Evolutionary conservation across 2,113 vertebrate species (phyloP).

Genomic region (Phoxinus phoxinus): DNA sequence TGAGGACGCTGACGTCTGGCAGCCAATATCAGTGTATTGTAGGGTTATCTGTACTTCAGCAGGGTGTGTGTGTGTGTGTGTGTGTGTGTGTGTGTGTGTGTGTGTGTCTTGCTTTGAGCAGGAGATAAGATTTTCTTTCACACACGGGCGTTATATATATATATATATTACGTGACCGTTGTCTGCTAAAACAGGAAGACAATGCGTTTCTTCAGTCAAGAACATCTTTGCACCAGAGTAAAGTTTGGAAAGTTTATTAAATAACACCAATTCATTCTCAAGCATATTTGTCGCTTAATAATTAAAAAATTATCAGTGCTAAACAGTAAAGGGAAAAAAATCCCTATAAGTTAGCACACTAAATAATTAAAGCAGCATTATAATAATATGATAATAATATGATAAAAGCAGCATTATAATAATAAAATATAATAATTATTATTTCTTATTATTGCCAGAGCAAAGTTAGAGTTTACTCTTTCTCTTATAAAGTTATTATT

Average conservation of each 20-base stretch:
- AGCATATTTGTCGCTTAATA: background rate
- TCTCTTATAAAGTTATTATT: too few relatives aligned
- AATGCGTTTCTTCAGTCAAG: background rate
- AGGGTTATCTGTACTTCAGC: constrained; percentile 53
- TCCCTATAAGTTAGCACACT: too few relatives aligned
- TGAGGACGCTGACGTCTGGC: background rate
- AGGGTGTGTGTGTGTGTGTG: background rate
- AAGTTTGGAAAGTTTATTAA: background rate
- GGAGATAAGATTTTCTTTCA: constrained; percentile 49
- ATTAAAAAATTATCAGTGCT: background rate
- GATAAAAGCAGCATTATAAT: too few relatives aligned
- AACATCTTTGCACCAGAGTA: background rate
- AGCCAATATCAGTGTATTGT: background rate
- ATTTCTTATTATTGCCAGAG: too few relatives aligned
- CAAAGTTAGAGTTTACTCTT: too few relatives aligned
- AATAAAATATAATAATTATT: too few relatives aligned
- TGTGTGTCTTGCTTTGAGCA: constrained; percentile 25
- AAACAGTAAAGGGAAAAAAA: too few relatives aligned
- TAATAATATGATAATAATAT: too few relatives aligned
- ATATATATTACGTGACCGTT: background rate
- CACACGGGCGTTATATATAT: background rate
- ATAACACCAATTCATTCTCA: background rate
- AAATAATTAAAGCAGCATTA: background rate
- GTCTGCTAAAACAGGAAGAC: background rate
- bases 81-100: too few relatives aligned